These are phyloP conservation scores for Procapra przewalskii DNA, from an alignment of 2,113 vertebrate genomes.

Conservation along the genomic window DNA sequence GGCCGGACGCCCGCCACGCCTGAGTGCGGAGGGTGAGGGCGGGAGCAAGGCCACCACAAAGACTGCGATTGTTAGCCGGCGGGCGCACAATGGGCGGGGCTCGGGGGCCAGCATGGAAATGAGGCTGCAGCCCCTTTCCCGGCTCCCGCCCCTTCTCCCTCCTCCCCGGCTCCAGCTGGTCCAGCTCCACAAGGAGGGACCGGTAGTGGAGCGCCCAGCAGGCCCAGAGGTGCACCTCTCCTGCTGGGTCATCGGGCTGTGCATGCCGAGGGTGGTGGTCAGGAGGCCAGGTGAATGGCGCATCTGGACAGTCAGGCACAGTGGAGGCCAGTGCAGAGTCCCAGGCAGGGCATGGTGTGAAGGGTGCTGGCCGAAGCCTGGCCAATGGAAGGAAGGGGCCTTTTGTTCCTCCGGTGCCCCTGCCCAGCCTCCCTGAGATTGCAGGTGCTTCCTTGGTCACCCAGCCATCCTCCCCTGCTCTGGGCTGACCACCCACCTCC, in stretches of 20 bases:
- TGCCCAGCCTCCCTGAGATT: not conserved
- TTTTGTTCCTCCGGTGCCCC: not conserved
- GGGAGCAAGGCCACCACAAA: slow-evolving; percentile 29
- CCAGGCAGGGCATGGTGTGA: not conserved
- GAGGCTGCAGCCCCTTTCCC: not conserved
- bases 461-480: not conserved
- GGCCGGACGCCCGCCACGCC: not conserved
- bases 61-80: not conserved
- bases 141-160: not conserved
- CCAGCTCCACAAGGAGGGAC: not conserved
- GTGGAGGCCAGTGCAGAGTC: rapidly evolving
- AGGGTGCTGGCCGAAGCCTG: not conserved
- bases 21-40: not conserved
- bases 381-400: not conserved
- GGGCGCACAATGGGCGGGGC: not conserved
- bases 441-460: not conserved
- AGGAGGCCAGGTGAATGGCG: not conserved
- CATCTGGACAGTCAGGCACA: rapidly evolving
- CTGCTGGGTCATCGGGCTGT: rapidly evolving
- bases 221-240: not conserved
- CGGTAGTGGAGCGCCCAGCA: not conserved
- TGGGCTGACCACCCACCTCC: not conserved
- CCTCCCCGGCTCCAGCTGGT: not conserved
- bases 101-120: not conserved
- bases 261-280: rapidly evolving